Percentiles rank a stretch among this genome's conserved stretches.
Conservation (phyloP, 2,888 invertebrate genomes). For the Agrochola circellaris region DNA sequence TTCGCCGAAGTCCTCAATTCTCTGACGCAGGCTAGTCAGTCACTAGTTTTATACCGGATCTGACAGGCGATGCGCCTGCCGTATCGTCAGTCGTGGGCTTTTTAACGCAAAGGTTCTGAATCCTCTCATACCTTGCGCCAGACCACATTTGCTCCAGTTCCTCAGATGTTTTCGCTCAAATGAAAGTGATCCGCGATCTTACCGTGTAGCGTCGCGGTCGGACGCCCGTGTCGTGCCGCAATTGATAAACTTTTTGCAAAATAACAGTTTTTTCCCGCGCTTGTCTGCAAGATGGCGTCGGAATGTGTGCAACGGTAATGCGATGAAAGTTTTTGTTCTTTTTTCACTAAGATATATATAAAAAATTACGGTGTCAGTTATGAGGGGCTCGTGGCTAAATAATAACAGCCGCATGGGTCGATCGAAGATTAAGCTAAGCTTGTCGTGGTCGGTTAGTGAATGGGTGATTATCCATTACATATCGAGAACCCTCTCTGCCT, state of each 20-base stretch:
- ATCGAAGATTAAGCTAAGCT: too few species aligned
- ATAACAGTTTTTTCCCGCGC: conserved; percentile 52
- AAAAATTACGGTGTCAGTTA: background rate
- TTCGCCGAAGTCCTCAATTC: too few species aligned
- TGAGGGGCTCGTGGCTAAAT: background rate
- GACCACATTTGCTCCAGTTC: conserved; percentile 62
- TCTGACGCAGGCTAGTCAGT: too few species aligned
- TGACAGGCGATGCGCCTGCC: too few species aligned
- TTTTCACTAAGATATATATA: conserved; percentile 4
- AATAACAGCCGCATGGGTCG: too few species aligned
- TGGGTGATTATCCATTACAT: too few species aligned
- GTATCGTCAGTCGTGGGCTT: background rate
- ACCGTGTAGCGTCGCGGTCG: conserved; percentile 59
- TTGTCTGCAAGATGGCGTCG: conserved; percentile 46
- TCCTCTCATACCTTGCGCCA: conserved; percentile 55
- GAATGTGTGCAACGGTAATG: conserved; percentile 48
- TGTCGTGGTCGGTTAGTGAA: too few species aligned
- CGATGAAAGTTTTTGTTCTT: conserved; percentile 55
- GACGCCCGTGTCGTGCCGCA: conserved; percentile 55
- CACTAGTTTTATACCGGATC: too few species aligned
- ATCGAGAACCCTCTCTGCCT: background rate
- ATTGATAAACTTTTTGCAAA: conserved; percentile 63
- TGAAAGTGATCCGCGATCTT: conserved; percentile 71
- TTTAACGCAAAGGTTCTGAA: too few species aligned
- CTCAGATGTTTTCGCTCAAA: conserved; percentile 72